These are phyloP conservation scores for Nomada lathburiana DNA, from an alignment of 2,888 invertebrate genomes.

Conservation along the genomic window DNA sequence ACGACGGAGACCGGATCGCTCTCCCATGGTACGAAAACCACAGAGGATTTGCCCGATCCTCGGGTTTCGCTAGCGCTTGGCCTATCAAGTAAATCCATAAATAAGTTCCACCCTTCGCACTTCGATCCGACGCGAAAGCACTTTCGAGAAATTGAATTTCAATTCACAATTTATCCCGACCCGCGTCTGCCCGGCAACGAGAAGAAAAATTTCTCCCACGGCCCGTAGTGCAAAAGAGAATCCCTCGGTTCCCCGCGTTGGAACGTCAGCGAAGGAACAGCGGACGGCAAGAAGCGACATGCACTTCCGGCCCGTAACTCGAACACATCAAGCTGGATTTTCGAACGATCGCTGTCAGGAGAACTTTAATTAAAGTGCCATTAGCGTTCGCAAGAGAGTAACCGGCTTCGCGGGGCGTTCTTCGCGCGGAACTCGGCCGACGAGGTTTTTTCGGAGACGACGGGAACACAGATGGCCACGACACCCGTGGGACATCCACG, in stretches of 20 bases:
- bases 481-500: constrained; percentile 51
- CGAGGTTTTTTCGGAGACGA: not conserved
- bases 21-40: not conserved
- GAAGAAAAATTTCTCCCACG: no score
- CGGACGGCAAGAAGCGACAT: not conserved
- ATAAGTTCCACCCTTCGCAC: constrained; percentile 18
- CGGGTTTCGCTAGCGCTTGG: constrained; percentile 12
- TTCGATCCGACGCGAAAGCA: constrained; percentile 14
- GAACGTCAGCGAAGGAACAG: constrained; percentile 12
- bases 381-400: constrained; percentile 4
- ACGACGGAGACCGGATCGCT: no score
- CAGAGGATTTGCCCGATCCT: constrained; percentile 9
- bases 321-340: not conserved
- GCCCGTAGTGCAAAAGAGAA: no score
- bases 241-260: not conserved
- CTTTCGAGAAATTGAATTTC: constrained; percentile 31
- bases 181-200: no score
- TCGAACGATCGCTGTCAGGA: not conserved
- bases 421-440: not conserved
- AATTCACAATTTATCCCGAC: not conserved
- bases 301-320: not conserved
- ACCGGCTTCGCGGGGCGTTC: constrained; percentile 2
- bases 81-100: constrained; percentile 21
- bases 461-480: constrained; percentile 27
- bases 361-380: constrained; percentile 31